Evolutionary conservation across 2,797 vertebrate species (phyloP).

Genomic region (Phataginus tetradactyla): DNA sequence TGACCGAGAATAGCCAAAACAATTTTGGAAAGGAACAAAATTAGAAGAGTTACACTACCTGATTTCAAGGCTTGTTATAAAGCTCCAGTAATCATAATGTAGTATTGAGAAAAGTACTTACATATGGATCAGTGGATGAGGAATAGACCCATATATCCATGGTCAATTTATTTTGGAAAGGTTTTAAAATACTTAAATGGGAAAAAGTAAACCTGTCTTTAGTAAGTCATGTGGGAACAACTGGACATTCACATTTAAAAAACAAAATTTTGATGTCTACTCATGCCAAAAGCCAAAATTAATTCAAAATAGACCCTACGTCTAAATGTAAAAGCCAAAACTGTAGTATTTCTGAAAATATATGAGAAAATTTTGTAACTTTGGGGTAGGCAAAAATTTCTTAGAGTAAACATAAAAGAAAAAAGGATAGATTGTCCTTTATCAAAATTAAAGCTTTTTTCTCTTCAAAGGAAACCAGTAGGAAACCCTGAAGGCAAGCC

Average conservation of each 20-base stretch:
- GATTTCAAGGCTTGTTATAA: background rate
- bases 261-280: background rate
- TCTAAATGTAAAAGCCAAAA: constrained; percentile 9
- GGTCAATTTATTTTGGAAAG: background rate
- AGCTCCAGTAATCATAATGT: background rate
- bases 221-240: background rate
- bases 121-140: background rate
- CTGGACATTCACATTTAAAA: background rate
- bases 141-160: background rate
- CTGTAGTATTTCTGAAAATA: background rate
- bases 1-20: background rate
- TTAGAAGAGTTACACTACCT: background rate
- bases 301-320: background rate
- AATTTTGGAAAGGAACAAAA: constrained; percentile 1
- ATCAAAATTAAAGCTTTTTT: background rate
- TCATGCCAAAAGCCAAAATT: background rate
- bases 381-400: background rate
- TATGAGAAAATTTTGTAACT: background rate
- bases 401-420: constrained; percentile 6
- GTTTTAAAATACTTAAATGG: background rate
- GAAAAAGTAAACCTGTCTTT: background rate
- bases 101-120: background rate
- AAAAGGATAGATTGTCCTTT: background rate
- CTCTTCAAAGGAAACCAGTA: background rate
- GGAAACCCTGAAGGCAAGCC: background rate